Conservation (phyloP, 2,797 vertebrate species). For the Spondyliosoma cantharus region DNA sequence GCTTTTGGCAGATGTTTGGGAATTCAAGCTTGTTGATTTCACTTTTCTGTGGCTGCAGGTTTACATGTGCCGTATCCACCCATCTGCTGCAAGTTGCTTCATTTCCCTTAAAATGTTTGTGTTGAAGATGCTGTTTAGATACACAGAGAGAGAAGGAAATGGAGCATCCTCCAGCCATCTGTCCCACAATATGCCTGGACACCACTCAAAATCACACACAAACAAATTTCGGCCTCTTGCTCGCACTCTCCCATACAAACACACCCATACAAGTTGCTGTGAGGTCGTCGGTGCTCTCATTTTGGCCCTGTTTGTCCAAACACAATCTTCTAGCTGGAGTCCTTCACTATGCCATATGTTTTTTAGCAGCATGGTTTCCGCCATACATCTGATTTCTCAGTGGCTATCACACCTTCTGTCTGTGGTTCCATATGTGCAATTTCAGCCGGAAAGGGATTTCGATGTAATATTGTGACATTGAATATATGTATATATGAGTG, state of each 20-base stretch:
- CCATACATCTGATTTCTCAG: conserved; percentile 44
- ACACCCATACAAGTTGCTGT: conserved; percentile 20
- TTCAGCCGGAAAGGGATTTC: conserved; percentile 11
- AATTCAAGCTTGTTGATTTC: background rate
- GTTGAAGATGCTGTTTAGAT: conserved; percentile 23
- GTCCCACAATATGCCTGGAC: conserved; percentile 65
- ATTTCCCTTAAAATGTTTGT: conserved; percentile 12
- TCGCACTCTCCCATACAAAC: conserved; percentile 21
- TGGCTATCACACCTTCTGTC: conserved; percentile 29
- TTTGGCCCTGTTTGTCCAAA: conserved; percentile 33
- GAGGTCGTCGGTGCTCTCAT: conserved; percentile 18
- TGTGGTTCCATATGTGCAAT: conserved; percentile 36
- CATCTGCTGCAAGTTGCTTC: background rate
- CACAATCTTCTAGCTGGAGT: conserved; percentile 9
- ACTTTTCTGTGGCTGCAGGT: background rate
- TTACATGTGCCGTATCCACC: background rate
- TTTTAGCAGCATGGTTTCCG: conserved; percentile 39
- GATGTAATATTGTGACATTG: conserved; percentile 3
- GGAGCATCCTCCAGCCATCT: conserved; percentile 68
- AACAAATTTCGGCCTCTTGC: conserved; percentile 33
- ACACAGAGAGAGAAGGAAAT: conserved; percentile 37
- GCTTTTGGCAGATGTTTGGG: background rate
- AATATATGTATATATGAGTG: background rate
- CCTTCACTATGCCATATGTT: conserved; percentile 50
- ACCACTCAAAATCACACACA: conserved; percentile 35